phyloP scores from a whole-genome alignment of 2,888 invertebrate genomes.

The Tipula helvola region DNA sequence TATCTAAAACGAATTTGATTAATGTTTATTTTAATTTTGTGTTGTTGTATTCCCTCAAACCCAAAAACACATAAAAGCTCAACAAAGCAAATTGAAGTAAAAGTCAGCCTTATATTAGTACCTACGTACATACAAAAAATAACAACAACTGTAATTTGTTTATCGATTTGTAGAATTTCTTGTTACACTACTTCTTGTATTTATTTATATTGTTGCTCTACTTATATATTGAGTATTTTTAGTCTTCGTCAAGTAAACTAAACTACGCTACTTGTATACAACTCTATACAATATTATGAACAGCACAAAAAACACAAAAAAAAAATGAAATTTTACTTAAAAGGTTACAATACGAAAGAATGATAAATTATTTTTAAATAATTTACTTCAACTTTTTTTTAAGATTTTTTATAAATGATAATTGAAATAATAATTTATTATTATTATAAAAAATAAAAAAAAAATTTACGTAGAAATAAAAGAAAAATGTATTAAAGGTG shows the following conservation, averaged over 20 bases:
- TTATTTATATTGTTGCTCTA: background rate
- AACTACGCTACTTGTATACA: background rate
- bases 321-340: too few species aligned
- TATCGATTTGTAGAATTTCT: background rate
- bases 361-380: background rate
- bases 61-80: background rate
- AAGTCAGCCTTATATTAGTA: background rate
- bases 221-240: background rate
- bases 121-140: background rate
- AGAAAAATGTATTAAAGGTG: background rate
- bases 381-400: background rate
- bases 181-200: background rate
- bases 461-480: background rate
- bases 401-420: background rate
- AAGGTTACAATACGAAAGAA: background rate
- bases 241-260: background rate
- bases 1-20: constrained; percentile 4
- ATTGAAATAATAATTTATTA: background rate
- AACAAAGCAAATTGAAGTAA: background rate
- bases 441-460: background rate
- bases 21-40: constrained; percentile 4
- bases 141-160: background rate
- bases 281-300: background rate
- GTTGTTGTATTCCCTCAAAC: background rate
- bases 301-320: background rate